A percentile compares a stretch with the other conserved stretches of the same genome.
These are phyloP conservation scores for Hypothenemus hampei DNA, from an alignment of 1,140 invertebrate species.

Conservation along the genomic window DNA sequence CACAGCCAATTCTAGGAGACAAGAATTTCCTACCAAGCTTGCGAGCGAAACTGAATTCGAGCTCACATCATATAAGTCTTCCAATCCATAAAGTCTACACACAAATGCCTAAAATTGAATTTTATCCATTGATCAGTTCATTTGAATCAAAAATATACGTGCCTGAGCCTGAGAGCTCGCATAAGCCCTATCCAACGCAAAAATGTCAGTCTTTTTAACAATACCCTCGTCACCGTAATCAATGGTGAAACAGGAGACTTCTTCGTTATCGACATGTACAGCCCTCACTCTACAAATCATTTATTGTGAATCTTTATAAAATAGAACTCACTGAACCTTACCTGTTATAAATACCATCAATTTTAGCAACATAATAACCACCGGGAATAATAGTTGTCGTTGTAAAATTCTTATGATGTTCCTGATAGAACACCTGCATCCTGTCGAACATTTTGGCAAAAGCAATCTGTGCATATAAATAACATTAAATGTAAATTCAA, in stretches of 20 bases:
- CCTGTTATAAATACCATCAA: constrained; percentile 51
- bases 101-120: constrained; percentile 51
- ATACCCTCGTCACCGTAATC: constrained; percentile 58
- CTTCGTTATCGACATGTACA: constrained; percentile 44
- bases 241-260: constrained; percentile 55
- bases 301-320: neutral
- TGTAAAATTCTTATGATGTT: constrained; percentile 16
- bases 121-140: neutral
- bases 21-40: constrained; percentile 20
- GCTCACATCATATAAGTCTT: constrained; percentile 49
- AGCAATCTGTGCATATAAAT: constrained; percentile 44
- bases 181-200: constrained; percentile 53
- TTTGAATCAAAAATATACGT: constrained; percentile 7
- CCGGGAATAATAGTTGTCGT: constrained; percentile 31
- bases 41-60: constrained; percentile 30
- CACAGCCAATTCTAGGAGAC: constrained; percentile 29
- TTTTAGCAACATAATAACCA: constrained; percentile 55
- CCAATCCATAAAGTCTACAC: constrained; percentile 55
- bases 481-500: constrained; percentile 1
- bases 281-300: constrained; percentile 52
- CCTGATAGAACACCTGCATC: constrained; percentile 53
- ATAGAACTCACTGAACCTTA: neutral
- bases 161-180: constrained; percentile 56
- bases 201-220: constrained; percentile 48
- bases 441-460: constrained; percentile 50